A percentile compares a stretch with the other conserved stretches of the same genome.
These are phyloP conservation scores for Chlorops oryzae DNA, from an alignment of 1,140 invertebrate genomes.

Conservation along the genomic window DNA sequence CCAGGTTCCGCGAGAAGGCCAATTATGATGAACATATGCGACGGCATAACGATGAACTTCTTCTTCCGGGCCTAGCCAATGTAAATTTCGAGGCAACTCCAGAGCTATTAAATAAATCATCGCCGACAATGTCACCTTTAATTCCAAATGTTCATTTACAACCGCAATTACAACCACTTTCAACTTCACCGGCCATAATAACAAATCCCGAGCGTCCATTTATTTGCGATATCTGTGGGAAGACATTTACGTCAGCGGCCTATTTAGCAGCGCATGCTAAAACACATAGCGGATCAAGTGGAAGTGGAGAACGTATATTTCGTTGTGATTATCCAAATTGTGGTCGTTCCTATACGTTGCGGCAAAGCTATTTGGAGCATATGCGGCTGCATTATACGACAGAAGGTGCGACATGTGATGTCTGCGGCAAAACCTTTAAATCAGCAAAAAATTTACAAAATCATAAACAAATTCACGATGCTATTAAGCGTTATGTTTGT, in stretches of 20 bases:
- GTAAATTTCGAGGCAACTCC: no score
- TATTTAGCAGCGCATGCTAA: constrained; percentile 37
- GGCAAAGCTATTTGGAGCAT: constrained; percentile 49
- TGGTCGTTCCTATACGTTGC: constrained; percentile 46
- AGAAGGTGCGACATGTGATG: constrained; percentile 49
- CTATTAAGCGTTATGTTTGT: constrained; percentile 49
- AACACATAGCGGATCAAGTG: constrained; percentile 33
- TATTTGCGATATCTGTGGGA: constrained; percentile 31
- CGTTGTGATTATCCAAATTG: constrained; percentile 41
- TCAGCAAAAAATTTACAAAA: constrained; percentile 43
- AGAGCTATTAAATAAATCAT: no score
- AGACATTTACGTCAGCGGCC: constrained; percentile 28
- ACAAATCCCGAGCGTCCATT: constrained; percentile 20
- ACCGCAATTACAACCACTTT: no score
- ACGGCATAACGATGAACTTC: constrained; percentile 38
- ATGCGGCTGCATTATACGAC: constrained; percentile 49
- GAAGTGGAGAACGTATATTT: constrained; percentile 32
- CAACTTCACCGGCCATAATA: not conserved
- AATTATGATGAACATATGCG: constrained; percentile 43
- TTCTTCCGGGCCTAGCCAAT: constrained; percentile 28
- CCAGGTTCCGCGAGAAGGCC: constrained; percentile 39
- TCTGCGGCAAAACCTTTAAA: constrained; percentile 45
- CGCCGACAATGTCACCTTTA: no score
- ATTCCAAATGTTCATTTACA: no score
- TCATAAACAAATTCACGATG: constrained; percentile 47